phyloP scores from a whole-genome alignment of 2,888 invertebrate species.

The Eupsilia transversa region DNA sequence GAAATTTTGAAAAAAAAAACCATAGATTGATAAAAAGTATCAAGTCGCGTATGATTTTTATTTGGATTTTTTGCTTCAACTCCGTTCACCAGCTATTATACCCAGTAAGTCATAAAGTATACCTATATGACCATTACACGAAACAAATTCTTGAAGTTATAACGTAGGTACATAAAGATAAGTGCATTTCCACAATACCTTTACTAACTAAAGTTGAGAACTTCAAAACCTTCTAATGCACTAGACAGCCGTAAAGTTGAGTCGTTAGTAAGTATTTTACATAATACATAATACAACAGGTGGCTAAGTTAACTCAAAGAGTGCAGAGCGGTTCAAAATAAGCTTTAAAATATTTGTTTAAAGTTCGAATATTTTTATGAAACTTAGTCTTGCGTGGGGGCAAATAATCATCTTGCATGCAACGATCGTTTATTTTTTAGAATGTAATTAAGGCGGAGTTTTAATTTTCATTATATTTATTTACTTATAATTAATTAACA shows the following conservation, averaged over 20 bases:
- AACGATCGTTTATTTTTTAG: neutral
- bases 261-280: constrained; percentile 63
- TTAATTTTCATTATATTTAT: too few relatives aligned
- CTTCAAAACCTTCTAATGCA: constrained; percentile 46
- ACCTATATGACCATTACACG: too few relatives aligned
- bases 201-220: constrained; percentile 25
- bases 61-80: too few relatives aligned
- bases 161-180: constrained; percentile 22
- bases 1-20: too few relatives aligned
- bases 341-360: constrained; percentile 27
- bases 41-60: too few relatives aligned
- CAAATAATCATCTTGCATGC: neutral
- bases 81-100: too few relatives aligned
- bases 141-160: constrained; percentile 9
- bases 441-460: neutral
- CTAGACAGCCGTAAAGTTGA: constrained; percentile 42
- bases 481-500: too few relatives aligned
- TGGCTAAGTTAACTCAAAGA: constrained; percentile 36
- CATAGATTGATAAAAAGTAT: too few relatives aligned
- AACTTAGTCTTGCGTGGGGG: neutral
- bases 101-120: too few relatives aligned
- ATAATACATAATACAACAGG: constrained; percentile 64
- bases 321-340: constrained; percentile 36
- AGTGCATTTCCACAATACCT: constrained; percentile 40
- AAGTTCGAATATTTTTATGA: neutral